Evolutionary conservation across 2,888 invertebrate species (phyloP).

Genomic region (Plusia festucae): DNA sequence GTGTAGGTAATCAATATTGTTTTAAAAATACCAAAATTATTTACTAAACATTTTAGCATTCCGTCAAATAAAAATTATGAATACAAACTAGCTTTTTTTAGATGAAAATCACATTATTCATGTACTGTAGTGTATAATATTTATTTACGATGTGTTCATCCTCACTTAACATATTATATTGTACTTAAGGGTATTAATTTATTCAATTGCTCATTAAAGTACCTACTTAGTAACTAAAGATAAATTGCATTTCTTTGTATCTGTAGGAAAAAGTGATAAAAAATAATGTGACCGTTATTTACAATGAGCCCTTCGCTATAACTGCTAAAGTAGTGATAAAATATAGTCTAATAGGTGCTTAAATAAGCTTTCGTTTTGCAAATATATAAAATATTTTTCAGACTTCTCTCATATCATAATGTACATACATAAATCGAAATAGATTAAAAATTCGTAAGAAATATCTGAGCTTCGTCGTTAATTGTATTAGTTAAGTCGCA

Average conservation of each 20-base stretch:
- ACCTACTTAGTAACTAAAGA: conserved; percentile 56
- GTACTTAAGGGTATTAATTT: conserved; percentile 57
- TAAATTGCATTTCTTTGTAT: conserved; percentile 55
- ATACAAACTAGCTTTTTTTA: conserved; percentile 14
- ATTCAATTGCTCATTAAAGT: conserved; percentile 61
- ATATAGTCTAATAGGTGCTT: conserved; percentile 78
- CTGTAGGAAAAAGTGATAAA: conserved; percentile 56
- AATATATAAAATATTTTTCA: conserved; percentile 73
- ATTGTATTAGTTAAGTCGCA: conserved; percentile 80
- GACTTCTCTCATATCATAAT: conserved; percentile 86
- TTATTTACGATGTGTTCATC: conserved; percentile 30
- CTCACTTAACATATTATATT: conserved; percentile 39
- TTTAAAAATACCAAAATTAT: conserved; percentile 12
- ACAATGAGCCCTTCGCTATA: conserved; percentile 57
- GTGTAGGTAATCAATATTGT: conserved; percentile 5
- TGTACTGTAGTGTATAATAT: conserved; percentile 26
- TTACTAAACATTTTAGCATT: conserved; percentile 11
- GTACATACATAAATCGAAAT: conserved; percentile 84
- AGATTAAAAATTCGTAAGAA: conserved; percentile 83
- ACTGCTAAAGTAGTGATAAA: conserved; percentile 63
- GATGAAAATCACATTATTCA: conserved; percentile 4
- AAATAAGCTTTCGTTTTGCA: conserved; percentile 76
- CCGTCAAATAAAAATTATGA: conserved; percentile 23
- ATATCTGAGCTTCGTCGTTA: conserved; percentile 89
- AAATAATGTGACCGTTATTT: conserved; percentile 54